Percentiles rank a stretch among this genome's conserved stretches.
Evolutionary conservation across 2,888 invertebrate species (phyloP).

Genomic region (Argyresthia albistria): DNA sequence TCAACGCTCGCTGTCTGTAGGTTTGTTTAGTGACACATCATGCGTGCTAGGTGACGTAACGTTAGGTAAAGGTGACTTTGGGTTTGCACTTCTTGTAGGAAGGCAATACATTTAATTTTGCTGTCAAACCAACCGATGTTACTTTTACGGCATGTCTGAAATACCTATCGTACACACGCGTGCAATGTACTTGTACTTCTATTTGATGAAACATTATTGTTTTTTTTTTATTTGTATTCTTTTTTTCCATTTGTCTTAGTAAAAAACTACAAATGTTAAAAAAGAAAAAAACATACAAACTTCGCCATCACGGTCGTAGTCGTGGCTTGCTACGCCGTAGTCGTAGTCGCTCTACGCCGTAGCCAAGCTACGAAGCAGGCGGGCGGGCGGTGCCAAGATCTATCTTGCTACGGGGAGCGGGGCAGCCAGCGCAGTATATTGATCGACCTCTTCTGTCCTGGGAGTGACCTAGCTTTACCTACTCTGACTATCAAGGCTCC

Average conservation of each 20-base stretch:
- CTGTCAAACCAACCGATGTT: no score
- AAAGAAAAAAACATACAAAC: no score
- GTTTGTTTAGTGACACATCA: constrained; percentile 1
- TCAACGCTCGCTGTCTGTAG: constrained; percentile 23
- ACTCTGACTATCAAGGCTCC: neutral
- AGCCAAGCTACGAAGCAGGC: constrained; percentile 8
- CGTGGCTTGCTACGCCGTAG: constrained; percentile 14
- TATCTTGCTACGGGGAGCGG: constrained; percentile 30
- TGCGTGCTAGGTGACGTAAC: constrained; percentile 1
- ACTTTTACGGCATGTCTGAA: no score
- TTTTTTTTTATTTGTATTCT: no score
- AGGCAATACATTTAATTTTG: no score
- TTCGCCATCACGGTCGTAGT: no score
- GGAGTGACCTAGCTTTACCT: constrained; percentile 29
- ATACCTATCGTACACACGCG: no score
- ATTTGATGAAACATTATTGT: no score
- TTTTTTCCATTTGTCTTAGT: no score
- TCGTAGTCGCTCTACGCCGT: constrained; percentile 12
- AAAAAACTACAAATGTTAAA: no score
- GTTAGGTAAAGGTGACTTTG: neutral
- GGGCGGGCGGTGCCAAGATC: constrained; percentile 35
- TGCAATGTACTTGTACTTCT: no score
- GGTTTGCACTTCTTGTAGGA: neutral
- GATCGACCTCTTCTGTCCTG: neutral
- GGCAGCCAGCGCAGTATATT: constrained; percentile 27